A percentile compares a stretch with the other conserved stretches of the same genome.
phyloP scores from a whole-genome alignment of 1,140 invertebrate species.

The Drosophila pseudoobscura region DNA sequence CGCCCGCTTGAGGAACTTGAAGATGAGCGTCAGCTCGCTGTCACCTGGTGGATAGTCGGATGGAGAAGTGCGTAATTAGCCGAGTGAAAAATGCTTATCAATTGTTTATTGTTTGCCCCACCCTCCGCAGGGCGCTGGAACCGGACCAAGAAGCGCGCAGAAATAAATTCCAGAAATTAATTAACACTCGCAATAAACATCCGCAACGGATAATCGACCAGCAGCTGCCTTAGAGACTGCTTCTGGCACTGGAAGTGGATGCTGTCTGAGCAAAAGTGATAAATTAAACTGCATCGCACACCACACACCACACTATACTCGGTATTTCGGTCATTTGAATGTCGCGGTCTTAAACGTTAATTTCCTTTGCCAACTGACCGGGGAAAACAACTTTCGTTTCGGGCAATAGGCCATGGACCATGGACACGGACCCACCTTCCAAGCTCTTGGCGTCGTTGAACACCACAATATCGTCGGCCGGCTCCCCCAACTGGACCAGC shows the following conservation, averaged over 20 bases:
- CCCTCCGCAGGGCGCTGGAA: too few relatives aligned
- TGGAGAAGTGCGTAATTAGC: conserved; percentile 24
- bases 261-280: conserved; percentile 35
- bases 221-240: neutral
- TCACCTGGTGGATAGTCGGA: conserved; percentile 51
- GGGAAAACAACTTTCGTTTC: conserved; percentile 41
- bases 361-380: conserved; percentile 12
- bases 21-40: conserved; percentile 62
- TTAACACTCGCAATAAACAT: conserved; percentile 60
- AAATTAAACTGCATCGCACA: conserved; percentile 19
- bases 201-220: conserved; percentile 30
- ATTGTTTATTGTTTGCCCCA: conserved; percentile 30
- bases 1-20: conserved; percentile 75
- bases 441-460: conserved; percentile 76
- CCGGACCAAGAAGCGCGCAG: conserved; percentile 4
- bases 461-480: conserved; percentile 64
- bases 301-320: neutral
- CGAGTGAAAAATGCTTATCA: conserved; percentile 32
- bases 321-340: conserved; percentile 24
- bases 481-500: conserved; percentile 72
- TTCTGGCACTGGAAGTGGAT: too few relatives aligned
- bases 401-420: neutral
- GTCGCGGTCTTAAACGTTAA: conserved; percentile 11
- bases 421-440: conserved; percentile 57
- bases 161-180: conserved; percentile 54